These are phyloP conservation scores for Artibeus lituratus DNA, from an alignment of 2,797 vertebrate genomes.

Conservation along the genomic window DNA sequence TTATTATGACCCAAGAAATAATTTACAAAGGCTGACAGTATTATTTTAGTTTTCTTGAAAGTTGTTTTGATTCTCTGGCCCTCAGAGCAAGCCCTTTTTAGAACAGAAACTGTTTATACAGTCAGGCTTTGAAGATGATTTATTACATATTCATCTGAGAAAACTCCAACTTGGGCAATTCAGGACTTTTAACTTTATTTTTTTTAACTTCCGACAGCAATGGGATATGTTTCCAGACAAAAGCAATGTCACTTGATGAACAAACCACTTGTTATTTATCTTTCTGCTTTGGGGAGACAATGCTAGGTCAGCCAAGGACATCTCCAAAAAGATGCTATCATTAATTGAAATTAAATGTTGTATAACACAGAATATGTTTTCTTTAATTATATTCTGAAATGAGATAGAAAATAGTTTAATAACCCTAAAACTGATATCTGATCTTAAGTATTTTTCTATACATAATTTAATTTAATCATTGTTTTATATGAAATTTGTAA, in stretches of 20 bases:
- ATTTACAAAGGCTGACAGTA: conserved; percentile 37
- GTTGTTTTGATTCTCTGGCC: conserved; percentile 39
- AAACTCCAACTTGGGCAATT: conserved; percentile 48
- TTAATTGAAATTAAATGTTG: conserved; percentile 54
- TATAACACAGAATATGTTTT: conserved; percentile 26
- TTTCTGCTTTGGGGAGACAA: conserved; percentile 47
- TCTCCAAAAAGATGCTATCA: conserved; percentile 21
- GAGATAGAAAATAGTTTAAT: conserved; percentile 49
- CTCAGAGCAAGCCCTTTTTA: conserved; percentile 38
- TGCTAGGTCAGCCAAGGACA: conserved; percentile 65
- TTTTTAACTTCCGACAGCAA: neutral
- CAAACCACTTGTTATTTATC: conserved; percentile 53
- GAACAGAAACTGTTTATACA: conserved; percentile 52
- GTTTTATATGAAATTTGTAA: conserved; percentile 36
- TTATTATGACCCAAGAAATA: neutral
- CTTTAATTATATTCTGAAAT: conserved; percentile 53
- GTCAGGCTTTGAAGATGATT: conserved; percentile 54
- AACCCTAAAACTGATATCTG: conserved; percentile 35
- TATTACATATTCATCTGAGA: conserved; percentile 70
- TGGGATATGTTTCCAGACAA: conserved; percentile 45
- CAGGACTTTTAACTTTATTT: conserved; percentile 20
- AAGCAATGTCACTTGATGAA: conserved; percentile 62
- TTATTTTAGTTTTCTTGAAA: conserved; percentile 30
- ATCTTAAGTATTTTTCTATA: conserved; percentile 32
- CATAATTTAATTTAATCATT: conserved; percentile 62